These are phyloP conservation scores for Alviniconcha strummeri DNA, from an alignment of 2,888 invertebrate species.

Conservation along the genomic window DNA sequence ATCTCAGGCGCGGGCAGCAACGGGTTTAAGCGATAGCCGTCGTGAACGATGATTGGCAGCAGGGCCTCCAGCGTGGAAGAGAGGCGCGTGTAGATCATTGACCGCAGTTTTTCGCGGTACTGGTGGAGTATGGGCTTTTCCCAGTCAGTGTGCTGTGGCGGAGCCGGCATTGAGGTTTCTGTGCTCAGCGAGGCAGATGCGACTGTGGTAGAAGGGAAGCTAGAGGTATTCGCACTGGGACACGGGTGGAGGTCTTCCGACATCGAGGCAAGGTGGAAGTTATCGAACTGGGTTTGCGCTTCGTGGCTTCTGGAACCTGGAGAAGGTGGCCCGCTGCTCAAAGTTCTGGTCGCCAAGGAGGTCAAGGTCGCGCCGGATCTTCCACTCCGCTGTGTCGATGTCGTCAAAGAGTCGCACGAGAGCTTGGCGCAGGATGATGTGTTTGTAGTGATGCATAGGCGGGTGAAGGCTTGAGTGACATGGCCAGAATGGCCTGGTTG, in stretches of 20 bases:
- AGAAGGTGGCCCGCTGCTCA: slow-evolving; percentile 3
- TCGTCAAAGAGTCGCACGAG: slow-evolving; percentile 15
- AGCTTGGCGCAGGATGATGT: slow-evolving; percentile 3
- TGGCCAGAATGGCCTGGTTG: background rate
- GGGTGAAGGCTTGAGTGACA: background rate
- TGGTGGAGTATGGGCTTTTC: background rate
- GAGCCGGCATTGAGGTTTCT: background rate
- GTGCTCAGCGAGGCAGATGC: no score
- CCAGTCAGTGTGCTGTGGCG: slow-evolving; percentile 4
- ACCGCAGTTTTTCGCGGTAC: background rate
- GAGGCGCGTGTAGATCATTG: background rate
- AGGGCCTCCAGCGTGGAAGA: background rate
- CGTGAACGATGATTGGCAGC: background rate
- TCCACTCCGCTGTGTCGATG: background rate
- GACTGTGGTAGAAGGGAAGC: no score
- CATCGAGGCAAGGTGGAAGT: no score
- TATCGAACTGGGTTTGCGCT: no score
- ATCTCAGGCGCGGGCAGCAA: background rate
- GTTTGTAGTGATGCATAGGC: slow-evolving; percentile 6
- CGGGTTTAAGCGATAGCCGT: background rate
- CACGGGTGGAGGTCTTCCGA: background rate
- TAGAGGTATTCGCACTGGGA: background rate
- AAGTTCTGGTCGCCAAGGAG: background rate
- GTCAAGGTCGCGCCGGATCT: background rate
- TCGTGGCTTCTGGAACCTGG: no score